These are phyloP conservation scores for Norana najaformis DNA, from an alignment of 2,888 invertebrate genomes.

Conservation along the genomic window DNA sequence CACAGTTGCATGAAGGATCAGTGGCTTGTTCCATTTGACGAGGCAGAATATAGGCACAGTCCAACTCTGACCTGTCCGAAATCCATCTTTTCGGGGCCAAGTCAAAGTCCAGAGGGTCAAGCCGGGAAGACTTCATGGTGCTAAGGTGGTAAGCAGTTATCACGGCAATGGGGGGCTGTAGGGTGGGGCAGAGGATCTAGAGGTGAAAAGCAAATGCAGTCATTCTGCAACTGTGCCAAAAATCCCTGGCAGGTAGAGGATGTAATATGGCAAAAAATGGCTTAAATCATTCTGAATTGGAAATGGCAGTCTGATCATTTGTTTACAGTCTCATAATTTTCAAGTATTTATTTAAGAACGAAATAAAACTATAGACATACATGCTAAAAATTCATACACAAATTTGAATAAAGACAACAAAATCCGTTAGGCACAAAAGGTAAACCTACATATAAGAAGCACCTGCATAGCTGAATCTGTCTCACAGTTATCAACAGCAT, in stretches of 20 bases:
- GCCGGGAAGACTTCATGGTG: no score
- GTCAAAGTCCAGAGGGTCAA: no score
- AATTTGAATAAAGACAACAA: background rate
- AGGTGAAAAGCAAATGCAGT: background rate
- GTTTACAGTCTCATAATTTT: background rate
- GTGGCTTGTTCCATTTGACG: no score
- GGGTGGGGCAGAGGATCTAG: no score
- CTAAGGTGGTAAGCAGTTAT: no score
- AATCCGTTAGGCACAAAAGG: background rate
- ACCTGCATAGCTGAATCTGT: constrained; percentile 5
- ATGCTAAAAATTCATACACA: background rate
- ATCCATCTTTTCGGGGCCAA: no score
- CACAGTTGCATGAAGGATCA: no score
- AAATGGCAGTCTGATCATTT: background rate
- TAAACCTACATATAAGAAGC: background rate
- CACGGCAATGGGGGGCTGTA: background rate
- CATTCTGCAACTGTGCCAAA: background rate
- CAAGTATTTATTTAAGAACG: constrained; percentile 1
- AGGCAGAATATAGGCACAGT: no score
- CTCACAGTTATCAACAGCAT: background rate
- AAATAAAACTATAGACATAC: background rate
- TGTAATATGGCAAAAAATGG: background rate
- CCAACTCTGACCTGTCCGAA: no score
- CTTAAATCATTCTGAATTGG: background rate
- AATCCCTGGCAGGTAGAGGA: background rate